These are phyloP conservation scores for Xestoiulus laeticollis DNA, from an alignment of 2,888 invertebrate species.

Conservation along the genomic window DNA sequence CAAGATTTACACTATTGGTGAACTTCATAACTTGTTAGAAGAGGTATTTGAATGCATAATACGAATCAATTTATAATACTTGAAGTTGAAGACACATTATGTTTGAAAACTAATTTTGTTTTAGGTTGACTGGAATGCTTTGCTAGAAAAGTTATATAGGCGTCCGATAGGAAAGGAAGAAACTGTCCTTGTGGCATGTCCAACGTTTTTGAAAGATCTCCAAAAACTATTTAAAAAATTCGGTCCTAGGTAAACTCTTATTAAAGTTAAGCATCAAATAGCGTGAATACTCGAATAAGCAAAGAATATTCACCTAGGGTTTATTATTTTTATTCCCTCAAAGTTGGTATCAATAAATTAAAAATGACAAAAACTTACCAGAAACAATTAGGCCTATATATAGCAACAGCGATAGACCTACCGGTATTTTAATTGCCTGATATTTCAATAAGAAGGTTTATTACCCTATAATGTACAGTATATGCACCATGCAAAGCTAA, in stretches of 20 bases:
- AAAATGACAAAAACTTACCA: too few species aligned
- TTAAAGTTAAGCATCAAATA: not conserved
- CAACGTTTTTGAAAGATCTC: slow-evolving; percentile 61
- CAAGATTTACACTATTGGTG: not conserved
- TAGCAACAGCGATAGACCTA: too few species aligned
- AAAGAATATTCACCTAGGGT: too few species aligned
- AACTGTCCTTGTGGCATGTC: slow-evolving; percentile 61
- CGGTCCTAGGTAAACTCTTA: slow-evolving; percentile 57
- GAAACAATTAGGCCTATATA: too few species aligned
- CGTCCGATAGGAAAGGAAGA: slow-evolving; percentile 57
- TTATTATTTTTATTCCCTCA: too few species aligned
- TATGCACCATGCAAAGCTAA: too few species aligned
- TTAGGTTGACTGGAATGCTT: slow-evolving; percentile 51
- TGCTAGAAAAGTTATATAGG: slow-evolving; percentile 36
- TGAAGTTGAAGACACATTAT: not conserved
- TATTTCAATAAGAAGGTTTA: too few species aligned
- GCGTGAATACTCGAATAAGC: too few species aligned
- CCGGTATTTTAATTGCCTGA: too few species aligned
- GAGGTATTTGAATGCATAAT: slow-evolving; percentile 20
- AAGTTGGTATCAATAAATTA: too few species aligned
- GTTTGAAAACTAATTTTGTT: not conserved
- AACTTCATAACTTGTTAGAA: not conserved
- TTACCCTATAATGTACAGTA: too few species aligned
- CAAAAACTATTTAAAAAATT: slow-evolving; percentile 59
- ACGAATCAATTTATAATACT: not conserved